phyloP scores from a whole-genome alignment of 2,888 invertebrate genomes.

The Ommatoiulus sabulosus region DNA sequence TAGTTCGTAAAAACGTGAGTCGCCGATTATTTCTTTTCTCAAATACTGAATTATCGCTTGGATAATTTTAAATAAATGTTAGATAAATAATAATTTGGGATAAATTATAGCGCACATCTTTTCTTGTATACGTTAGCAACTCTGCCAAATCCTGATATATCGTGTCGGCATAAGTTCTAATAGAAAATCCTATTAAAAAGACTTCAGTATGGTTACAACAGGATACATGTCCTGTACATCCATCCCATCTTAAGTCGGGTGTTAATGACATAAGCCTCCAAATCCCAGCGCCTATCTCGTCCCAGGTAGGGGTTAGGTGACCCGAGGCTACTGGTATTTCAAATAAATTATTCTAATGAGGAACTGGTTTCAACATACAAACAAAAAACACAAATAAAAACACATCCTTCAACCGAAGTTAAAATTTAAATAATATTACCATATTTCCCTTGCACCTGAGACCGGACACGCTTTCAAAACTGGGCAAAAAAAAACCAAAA shows the following conservation, averaged over 20 bases:
- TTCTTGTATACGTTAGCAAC: too few species aligned
- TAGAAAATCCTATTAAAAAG: too few species aligned
- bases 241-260: background rate
- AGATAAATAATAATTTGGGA: too few species aligned
- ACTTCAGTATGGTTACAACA: background rate
- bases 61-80: too few species aligned
- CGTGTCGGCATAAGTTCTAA: too few species aligned
- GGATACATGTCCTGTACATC: background rate
- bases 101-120: too few species aligned
- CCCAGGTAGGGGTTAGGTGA: background rate
- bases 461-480: background rate
- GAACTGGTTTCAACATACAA: background rate
- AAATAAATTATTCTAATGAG: constrained; percentile 19
- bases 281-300: background rate
- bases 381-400: background rate
- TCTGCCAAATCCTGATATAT: too few species aligned
- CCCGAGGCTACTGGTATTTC: constrained; percentile 9
- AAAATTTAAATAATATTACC: constrained; percentile 31
- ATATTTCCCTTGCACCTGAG: constrained; percentile 23
- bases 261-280: background rate
- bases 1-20: too few species aligned
- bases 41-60: too few species aligned
- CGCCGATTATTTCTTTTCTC: too few species aligned
- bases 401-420: background rate
- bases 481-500: background rate